phyloP scores from a whole-genome alignment of 2,113 vertebrate genomes.

The Thalassarche chlororhynchos region DNA sequence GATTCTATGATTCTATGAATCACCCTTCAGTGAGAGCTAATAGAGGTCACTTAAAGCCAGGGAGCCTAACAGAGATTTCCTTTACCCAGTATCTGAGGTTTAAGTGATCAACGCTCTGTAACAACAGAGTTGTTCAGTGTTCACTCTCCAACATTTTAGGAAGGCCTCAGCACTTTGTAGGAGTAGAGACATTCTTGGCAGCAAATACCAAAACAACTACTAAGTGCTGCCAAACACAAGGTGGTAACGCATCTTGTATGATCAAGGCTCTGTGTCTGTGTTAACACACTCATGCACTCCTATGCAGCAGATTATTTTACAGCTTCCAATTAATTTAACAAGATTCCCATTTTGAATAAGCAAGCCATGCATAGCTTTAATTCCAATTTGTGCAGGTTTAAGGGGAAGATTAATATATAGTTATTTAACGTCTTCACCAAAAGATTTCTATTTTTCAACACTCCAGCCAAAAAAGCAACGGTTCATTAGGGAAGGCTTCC shows the following conservation, averaged over 20 bases:
- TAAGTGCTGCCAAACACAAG: not conserved
- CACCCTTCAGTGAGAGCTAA: not conserved
- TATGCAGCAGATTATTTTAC: not conserved
- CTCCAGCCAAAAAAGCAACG: not conserved
- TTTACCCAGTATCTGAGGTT: not conserved
- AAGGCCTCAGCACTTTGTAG: not conserved
- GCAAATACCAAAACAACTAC: not conserved
- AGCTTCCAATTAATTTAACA: not conserved
- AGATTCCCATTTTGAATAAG: not conserved
- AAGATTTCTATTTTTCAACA: not conserved
- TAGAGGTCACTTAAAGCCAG: not conserved
- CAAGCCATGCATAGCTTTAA: not conserved
- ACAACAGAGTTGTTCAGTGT: constrained; percentile 4
- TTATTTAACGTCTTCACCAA: not conserved
- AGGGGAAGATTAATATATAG: not conserved
- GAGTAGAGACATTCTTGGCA: constrained; percentile 35
- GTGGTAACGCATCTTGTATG: not conserved
- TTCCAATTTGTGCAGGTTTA: not conserved
- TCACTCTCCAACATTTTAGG: not conserved
- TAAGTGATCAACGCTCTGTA: not conserved
- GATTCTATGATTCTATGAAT: no score
- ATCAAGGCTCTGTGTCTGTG: not conserved
- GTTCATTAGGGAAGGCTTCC: not conserved
- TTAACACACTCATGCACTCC: not conserved
- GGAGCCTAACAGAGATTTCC: not conserved